Percentiles rank a stretch among this genome's conserved stretches.
Conservation (phyloP, 2,113 vertebrate genomes). For the Cyanocitta stelleri region DNA sequence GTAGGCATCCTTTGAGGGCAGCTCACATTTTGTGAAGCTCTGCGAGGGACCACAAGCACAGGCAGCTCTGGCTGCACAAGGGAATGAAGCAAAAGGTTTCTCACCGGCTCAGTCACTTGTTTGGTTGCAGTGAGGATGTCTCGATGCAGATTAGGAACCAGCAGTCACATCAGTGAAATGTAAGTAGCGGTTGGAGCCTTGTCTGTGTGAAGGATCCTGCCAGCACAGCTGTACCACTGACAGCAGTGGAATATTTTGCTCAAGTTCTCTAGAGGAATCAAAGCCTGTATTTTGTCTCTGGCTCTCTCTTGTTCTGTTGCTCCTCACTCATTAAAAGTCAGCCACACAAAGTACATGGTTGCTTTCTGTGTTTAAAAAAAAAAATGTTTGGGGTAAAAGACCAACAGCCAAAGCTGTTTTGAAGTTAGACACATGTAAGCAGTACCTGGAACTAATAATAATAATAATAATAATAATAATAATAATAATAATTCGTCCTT, state of each 20-base stretch:
- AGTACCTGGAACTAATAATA: slow-evolving; percentile 22
- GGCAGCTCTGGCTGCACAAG: background rate
- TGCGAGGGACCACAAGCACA: background rate
- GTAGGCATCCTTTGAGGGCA: background rate
- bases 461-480: background rate
- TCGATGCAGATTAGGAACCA: background rate
- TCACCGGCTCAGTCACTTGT: background rate
- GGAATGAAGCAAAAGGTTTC: background rate
- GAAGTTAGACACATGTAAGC: background rate
- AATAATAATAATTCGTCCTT: background rate
- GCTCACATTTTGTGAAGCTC: background rate
- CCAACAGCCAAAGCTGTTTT: background rate
- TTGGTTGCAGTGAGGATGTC: background rate
- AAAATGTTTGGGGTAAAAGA: background rate
- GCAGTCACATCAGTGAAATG: background rate
- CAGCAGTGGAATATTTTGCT: slow-evolving; percentile 63
- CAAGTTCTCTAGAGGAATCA: slow-evolving; percentile 55
- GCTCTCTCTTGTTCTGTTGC: background rate
- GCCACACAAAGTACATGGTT: background rate
- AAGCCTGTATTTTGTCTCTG: slow-evolving; percentile 38
- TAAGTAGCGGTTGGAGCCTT: background rate
- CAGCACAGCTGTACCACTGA: slow-evolving; percentile 58
- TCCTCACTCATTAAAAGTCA: background rate
- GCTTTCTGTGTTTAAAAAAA: background rate
- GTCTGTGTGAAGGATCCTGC: slow-evolving; percentile 1